phyloP scores from a whole-genome alignment of 2,797 vertebrate genomes.

The Artibeus jamaicensis region DNA sequence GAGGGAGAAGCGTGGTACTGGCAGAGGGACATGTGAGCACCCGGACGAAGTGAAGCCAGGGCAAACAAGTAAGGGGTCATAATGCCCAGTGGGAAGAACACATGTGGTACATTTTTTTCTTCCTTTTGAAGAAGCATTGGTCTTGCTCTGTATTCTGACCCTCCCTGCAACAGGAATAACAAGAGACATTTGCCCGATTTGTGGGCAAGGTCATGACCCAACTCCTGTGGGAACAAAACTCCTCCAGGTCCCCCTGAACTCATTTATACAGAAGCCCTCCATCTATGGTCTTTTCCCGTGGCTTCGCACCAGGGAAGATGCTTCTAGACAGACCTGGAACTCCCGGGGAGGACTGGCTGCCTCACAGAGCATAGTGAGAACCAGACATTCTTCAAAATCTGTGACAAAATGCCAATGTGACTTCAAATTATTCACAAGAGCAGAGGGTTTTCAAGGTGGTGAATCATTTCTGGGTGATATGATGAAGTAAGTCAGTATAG shows the following conservation, averaged over 20 bases:
- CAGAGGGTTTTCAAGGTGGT: background rate
- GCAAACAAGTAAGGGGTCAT: background rate
- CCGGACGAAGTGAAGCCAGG: background rate
- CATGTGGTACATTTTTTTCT: background rate
- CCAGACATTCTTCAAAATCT: background rate
- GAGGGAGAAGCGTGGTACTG: background rate
- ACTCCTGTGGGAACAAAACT: background rate
- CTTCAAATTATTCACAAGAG: background rate
- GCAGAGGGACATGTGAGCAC: background rate
- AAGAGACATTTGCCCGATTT: background rate
- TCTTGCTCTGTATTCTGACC: background rate
- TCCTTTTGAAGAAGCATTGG: background rate
- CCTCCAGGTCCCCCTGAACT: background rate
- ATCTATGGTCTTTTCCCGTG: background rate
- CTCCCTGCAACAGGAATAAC: slow-evolving; percentile 6
- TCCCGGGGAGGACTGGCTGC: background rate
- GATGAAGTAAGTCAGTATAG: background rate
- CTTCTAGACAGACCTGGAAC: background rate
- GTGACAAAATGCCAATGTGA: background rate
- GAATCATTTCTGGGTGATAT: slow-evolving; percentile 39
- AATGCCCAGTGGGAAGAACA: background rate
- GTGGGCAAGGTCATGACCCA: background rate
- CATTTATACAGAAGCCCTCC: background rate
- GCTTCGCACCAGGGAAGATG: background rate
- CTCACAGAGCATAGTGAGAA: background rate